Conservation (phyloP, 2,888 invertebrate genomes). For the Ormyrus pomaceus region DNA sequence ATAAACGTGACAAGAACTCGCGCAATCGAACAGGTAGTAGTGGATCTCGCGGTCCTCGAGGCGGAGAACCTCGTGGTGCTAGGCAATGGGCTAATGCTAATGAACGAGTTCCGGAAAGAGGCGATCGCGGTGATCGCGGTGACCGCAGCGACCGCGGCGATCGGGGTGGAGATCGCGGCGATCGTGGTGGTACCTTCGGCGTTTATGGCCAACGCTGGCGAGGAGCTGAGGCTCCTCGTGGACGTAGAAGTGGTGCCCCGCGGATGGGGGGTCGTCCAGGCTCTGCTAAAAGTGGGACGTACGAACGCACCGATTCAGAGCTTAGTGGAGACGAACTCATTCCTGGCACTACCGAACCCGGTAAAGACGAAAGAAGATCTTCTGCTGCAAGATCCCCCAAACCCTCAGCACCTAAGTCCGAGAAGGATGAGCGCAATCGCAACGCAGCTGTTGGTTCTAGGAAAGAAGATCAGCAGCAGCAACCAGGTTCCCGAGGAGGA, state of each 20-base stretch:
- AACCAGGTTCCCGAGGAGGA: slow-evolving; percentile 62
- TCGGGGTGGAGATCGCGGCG: slow-evolving; percentile 62
- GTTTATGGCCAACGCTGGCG: slow-evolving; percentile 76
- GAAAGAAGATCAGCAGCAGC: slow-evolving; percentile 67
- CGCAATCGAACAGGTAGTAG: slow-evolving; percentile 76
- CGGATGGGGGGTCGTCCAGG: slow-evolving; percentile 71
- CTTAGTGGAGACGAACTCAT: slow-evolving; percentile 84
- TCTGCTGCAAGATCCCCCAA: slow-evolving; percentile 78
- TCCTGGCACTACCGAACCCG: slow-evolving; percentile 77
- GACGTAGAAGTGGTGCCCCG: slow-evolving; percentile 34
- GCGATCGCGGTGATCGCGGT: slow-evolving; percentile 66
- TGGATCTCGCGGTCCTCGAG: slow-evolving; percentile 71
- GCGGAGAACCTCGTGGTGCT: slow-evolving; percentile 69
- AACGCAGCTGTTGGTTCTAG: slow-evolving; percentile 69
- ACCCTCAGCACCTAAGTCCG: slow-evolving; percentile 74
- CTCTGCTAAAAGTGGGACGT: slow-evolving; percentile 75
- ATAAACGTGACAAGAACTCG: slow-evolving; percentile 72
- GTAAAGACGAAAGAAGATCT: slow-evolving; percentile 77
- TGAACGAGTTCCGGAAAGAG: slow-evolving; percentile 47
- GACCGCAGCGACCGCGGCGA: slow-evolving; percentile 64
- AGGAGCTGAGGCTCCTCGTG: slow-evolving; percentile 74
- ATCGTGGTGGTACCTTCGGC: slow-evolving; percentile 69
- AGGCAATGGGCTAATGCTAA: slow-evolving; percentile 77
- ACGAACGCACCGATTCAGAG: slow-evolving; percentile 84
- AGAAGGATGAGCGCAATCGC: slow-evolving; percentile 80